Base-by-base conservation (phyloP, 1,140 invertebrate species). In the Drepana arcuata region DNA sequence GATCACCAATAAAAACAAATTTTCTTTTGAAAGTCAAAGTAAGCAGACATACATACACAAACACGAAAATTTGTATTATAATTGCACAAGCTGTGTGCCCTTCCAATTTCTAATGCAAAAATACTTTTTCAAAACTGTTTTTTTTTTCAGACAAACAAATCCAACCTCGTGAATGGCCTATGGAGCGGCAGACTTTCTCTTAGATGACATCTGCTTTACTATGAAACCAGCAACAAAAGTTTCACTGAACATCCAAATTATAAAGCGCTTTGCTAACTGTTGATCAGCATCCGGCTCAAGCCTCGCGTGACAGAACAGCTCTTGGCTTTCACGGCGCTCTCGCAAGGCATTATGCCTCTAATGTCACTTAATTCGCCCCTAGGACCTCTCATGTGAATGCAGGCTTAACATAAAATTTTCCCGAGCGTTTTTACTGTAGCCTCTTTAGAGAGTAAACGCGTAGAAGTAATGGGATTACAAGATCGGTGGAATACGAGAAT, bases 291-390 rank as follows among this genome's bases (percentile, higher is more conserved):
- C 56, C 60, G 57, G 45, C 51, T 47, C 62, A 60, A 66, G 46
- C 59, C 51, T 61, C 53, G 55, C 66, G 61, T 58, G 42, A 52
- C 51, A 63, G 60, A 60, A 64, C 65, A 56, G 66, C 63, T 62
- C 72, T 74, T 67, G 49, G 68, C 68, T 58, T 74, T 73, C 68
- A 73, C 70, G 65, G 67, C 58, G 70, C 71, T 67, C 58, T 65
- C 62, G 61, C 54, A 60, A 60, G 63, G 66, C 72, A 80, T 80
- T 78, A 80, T 78, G 59, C 65, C 71, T 70, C 69, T 80, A 80
- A 78, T 80, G 75, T 80, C 75, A 80, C 73, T 80, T 75, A 80
- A 80, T 80, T 80, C 74, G 63, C 75, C 68, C 75, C 71, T 75
- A 77, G 74, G 69, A 68, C 66, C 66, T 68, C 70, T 75, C 68